Evolutionary conservation across 2,888 invertebrate species (phyloP), one percentile per base, ranked within the genome.

Genomic region (Temnothorax rugatulus): DNA sequence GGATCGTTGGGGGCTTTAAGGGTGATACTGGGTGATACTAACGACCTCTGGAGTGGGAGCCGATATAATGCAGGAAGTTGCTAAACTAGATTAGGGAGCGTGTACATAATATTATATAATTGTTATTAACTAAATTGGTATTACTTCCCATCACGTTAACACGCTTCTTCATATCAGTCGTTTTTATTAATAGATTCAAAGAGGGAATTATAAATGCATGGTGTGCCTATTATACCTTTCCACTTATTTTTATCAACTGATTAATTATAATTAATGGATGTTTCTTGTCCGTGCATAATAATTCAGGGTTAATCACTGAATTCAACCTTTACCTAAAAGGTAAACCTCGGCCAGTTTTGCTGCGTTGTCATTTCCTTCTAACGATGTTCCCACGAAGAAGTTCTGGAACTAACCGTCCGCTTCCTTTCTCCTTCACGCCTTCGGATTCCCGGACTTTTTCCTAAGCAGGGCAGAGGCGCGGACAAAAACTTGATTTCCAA

Each of bases 361-460:
- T 13, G 79, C 79, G 34, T 18, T 73, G 73, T 81, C 73, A 81
- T 81, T 81, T 81, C 59, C 73, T 47, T 44, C 47, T 79, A 81
- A 81, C 79, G 73, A 73, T 25, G 73, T 81, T 81, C 73, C 73
- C 73, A 81, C 79, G 57, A 73, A 57, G 73, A 81, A 81, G 34
- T 81, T 59, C 73, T 59, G 57, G 57, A 64, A 71, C 44, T 59
- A 71, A 71, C 79, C 34, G 54, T 69, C 52, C 52, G 68, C 68
- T 77, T 77, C 59, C 73, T 44, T 9, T 73, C 79, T 25, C 47
- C 41, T 79, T 69, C 69, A 29, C 79, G 71, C 44, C 73, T 59
- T 59, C 54, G 5, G 29, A 71, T 79, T 38, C 71, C 21, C 44
- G 57, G 34, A 15, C 15, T 76, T 25, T 77, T 68, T 77, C 54